A percentile compares a stretch with the other conserved stretches of the same genome.
Conservation (phyloP, 1,140 invertebrate genomes). For the Panonychus citri region DNA sequence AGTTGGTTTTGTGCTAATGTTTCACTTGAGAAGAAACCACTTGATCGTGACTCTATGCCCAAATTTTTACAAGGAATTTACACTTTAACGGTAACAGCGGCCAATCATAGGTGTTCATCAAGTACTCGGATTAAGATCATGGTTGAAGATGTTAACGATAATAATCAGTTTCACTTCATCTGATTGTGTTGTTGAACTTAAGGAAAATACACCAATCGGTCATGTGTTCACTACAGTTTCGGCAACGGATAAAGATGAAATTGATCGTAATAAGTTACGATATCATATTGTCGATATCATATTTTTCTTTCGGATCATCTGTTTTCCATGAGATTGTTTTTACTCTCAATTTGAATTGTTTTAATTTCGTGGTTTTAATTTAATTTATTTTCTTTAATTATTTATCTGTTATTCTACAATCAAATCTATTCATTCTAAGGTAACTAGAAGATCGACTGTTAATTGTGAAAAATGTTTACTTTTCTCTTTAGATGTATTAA, state of each 20-base stretch:
- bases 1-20: conserved; percentile 10
- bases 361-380: too few species aligned
- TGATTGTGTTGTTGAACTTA: conserved; percentile 16
- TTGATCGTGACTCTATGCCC: conserved; percentile 17
- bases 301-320: too few species aligned
- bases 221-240: conserved; percentile 15
- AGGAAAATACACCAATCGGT: conserved; percentile 17
- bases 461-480: too few species aligned
- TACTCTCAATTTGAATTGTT: too few species aligned
- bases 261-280: conserved; percentile 14
- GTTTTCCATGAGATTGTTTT: too few species aligned
- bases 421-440: too few species aligned
- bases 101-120: conserved; percentile 15
- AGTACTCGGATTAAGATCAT: conserved; percentile 15
- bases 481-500: too few species aligned
- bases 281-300: conserved; percentile 18
- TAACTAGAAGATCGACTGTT: too few species aligned
- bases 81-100: conserved; percentile 16
- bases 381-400: too few species aligned
- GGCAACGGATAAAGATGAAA: conserved; percentile 17
- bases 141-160: conserved; percentile 43
- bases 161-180: conserved; percentile 49
- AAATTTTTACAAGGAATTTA: conserved; percentile 18
- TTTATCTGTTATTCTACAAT: too few species aligned
- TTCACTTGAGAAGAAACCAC: conserved; percentile 15